These are phyloP conservation scores for Drosophila recens DNA, from an alignment of 2,888 invertebrate genomes.

Conservation along the genomic window DNA sequence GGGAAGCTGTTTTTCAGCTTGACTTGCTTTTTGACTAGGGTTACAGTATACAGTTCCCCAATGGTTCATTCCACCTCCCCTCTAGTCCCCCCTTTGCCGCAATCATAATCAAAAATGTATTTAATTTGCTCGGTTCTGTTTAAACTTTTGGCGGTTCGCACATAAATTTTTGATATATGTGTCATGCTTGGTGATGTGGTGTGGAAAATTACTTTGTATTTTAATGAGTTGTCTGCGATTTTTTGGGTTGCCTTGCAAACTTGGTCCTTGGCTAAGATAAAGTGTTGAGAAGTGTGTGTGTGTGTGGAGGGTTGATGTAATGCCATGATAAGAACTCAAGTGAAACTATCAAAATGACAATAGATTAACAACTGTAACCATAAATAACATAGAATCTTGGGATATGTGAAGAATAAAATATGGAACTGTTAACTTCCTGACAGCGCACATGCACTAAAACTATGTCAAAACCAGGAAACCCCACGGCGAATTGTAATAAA, in stretches of 20 bases:
- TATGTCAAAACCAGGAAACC: neutral
- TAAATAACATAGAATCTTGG: slow-evolving; percentile 24
- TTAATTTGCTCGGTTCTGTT: slow-evolving; percentile 71
- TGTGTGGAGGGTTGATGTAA: slow-evolving; percentile 17
- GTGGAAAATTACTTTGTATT: slow-evolving; percentile 78
- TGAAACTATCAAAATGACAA: slow-evolving; percentile 42
- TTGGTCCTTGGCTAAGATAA: slow-evolving; percentile 30
- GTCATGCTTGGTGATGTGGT: slow-evolving; percentile 69
- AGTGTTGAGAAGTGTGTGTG: slow-evolving; percentile 5
- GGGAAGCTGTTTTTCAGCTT: slow-evolving; percentile 75
- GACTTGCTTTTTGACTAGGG: slow-evolving; percentile 76
- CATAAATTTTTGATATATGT: slow-evolving; percentile 76
- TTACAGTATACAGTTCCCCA: slow-evolving; percentile 30
- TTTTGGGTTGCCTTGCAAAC: slow-evolving; percentile 16
- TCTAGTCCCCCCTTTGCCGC: neutral
- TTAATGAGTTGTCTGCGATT: slow-evolving; percentile 69
- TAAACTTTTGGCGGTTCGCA: slow-evolving; percentile 67
- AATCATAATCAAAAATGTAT: slow-evolving; percentile 78
- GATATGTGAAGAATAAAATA: neutral
- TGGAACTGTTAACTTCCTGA: neutral
- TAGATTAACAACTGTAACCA: slow-evolving; percentile 40
- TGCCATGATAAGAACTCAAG: slow-evolving; percentile 32
- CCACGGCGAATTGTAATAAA: slow-evolving; percentile 34
- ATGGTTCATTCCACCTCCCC: neutral
- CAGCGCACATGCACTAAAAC: neutral